Evolutionary conservation across 2,888 invertebrate genomes (phyloP).

Genomic region (Melanotus villosus): DNA sequence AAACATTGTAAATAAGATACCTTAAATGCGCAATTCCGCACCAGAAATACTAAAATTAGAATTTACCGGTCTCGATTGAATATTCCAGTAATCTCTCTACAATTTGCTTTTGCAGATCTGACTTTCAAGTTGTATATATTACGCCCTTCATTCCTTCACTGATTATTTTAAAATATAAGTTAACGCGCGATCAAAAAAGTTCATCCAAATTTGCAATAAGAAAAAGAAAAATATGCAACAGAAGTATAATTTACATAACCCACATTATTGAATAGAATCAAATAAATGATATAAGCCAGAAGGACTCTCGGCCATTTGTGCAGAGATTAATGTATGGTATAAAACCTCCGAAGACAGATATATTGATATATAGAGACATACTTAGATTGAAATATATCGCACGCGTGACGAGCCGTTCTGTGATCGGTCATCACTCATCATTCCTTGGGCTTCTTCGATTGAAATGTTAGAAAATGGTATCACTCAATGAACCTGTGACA

Average conservation of each 20-base stretch:
- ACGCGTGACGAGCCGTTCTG: conserved; percentile 57
- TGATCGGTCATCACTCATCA: conserved; percentile 65
- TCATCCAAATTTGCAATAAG: background rate
- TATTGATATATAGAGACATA: conserved; percentile 66
- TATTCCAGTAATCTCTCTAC: no score
- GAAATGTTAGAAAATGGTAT: conserved; percentile 55
- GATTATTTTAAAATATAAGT: no score
- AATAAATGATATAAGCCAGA: conserved; percentile 56
- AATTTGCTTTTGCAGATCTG: no score
- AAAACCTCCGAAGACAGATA: conserved; percentile 64
- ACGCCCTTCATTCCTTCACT: no score
- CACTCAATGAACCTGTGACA: conserved; percentile 27
- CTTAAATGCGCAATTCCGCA: no score
- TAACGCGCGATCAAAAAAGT: no score
- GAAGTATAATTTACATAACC: conserved; percentile 64
- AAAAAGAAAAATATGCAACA: conserved; percentile 24
- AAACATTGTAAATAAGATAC: no score
- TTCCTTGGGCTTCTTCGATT: conserved; percentile 54
- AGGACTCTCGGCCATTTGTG: conserved; percentile 60
- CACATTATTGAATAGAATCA: conserved; percentile 60
- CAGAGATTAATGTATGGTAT: conserved; percentile 64
- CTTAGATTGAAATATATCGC: conserved; percentile 66
- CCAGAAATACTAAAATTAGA: no score
- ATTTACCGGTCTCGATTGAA: no score
- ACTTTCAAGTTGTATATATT: no score